Conservation (phyloP, 1,140 invertebrate genomes). For the Pseudomyrmex gracilis region DNA sequence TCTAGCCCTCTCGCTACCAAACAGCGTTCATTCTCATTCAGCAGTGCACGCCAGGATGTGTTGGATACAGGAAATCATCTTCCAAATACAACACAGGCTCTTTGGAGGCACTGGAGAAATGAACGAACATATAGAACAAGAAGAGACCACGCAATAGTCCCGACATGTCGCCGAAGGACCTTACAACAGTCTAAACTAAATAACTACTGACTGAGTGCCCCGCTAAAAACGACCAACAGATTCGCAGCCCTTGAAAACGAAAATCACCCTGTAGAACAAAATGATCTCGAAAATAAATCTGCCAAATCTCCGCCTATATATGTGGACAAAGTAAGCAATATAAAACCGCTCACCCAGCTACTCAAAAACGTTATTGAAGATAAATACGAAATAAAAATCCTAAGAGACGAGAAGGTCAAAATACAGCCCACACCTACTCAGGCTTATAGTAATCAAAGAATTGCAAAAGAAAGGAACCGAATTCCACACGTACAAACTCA, state of each 20-base stretch:
- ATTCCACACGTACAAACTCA: neutral
- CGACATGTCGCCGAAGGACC: no score
- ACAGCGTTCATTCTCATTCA: no score
- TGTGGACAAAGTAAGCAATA: neutral
- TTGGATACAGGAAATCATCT: no score
- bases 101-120: no score
- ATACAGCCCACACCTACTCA: neutral
- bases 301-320: slow-evolving; percentile 1
- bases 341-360: neutral
- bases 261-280: neutral
- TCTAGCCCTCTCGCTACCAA: no score
- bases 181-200: neutral
- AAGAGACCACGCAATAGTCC: no score
- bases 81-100: no score
- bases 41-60: no score
- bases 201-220: neutral
- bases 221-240: neutral
- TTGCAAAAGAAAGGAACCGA: neutral
- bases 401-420: neutral
- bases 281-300: neutral
- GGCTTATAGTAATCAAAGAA: slow-evolving; percentile 10
- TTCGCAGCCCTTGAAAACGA: no score
- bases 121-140: no score
- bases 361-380: neutral
- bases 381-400: slow-evolving; percentile 15